Base-by-base conservation (phyloP, 2,888 invertebrate genomes). In the Drosophila quinaria region DNA sequence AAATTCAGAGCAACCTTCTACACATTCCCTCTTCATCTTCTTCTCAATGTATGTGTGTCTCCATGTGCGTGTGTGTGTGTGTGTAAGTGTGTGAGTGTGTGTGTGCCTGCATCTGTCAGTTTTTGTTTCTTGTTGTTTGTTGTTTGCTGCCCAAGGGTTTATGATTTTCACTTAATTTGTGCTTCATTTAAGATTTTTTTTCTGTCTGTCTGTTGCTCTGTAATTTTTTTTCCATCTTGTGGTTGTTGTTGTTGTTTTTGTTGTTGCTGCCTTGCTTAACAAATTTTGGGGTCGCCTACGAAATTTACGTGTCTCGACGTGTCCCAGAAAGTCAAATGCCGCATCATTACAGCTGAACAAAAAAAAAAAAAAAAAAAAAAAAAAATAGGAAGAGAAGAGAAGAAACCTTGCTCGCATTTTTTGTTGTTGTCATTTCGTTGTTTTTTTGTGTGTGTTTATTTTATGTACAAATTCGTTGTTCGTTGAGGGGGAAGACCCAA, bases 81-180 rank as follows among this genome's bases (percentile, higher is more conserved):
- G 13, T 58, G 35, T n/a, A n/a, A n/a, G n/a, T n/a, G 4, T 49
- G 13, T 49, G 3, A 49, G 29, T 41, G 54, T 62, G 52, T 52
- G 19, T 50, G 13, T 58, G 35, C 50, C 46, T 61, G n/a, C 46
- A 1, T 54, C 1, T 59, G 31, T 49, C 41, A 10, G 39, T 6
- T 22, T 22, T 56, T 25, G 44, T 33, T 74, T 37, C 37, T 35
- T 66, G 51, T 69, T 54, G 29, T 29, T 29, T 4, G 5, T 25
- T 6, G 6, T 6, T 63, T 50, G 52, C 74, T 65, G 56, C 76
- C 77, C 66, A 65, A 72, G 72, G 72, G 84, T 84, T 83, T 84
- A 84, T 83, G 87, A 83, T 87, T 87, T 83, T 83, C 87, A 83
- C 83, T 83, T 83, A 87, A 83, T 83, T 83, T 83, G 84, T 74